phyloP scores from a whole-genome alignment of 2,113 vertebrate species.

The Sinocyclocheilus maitianheensis region DNA sequence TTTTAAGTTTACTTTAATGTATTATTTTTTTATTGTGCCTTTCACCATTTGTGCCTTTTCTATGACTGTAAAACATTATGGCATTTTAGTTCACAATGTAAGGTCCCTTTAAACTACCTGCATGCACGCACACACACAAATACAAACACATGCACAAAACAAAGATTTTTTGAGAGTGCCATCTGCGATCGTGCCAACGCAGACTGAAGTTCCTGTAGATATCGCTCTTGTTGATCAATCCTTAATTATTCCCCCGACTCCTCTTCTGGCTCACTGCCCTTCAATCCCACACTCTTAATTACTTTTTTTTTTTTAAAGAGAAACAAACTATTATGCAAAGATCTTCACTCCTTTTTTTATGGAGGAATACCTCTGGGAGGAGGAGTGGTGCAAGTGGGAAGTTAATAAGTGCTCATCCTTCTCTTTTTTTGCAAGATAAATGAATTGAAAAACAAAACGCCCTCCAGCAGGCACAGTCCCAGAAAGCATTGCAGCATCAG shows the following conservation, averaged over 20 bases:
- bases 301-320: conserved; percentile 70
- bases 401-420: conserved; percentile 44
- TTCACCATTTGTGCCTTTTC: not conserved
- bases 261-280: conserved; percentile 52
- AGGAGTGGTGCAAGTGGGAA: conserved; percentile 38
- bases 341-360: conserved; percentile 48
- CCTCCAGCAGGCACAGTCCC: conserved; percentile 40
- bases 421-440: conserved; percentile 38
- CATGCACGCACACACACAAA: not conserved
- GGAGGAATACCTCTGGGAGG: conserved; percentile 44
- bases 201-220: conserved; percentile 62
- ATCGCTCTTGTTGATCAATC: conserved; percentile 66
- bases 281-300: conserved; percentile 60
- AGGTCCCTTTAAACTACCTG: not conserved
- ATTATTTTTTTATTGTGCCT: not conserved
- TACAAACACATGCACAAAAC: conserved; percentile 25
- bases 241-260: conserved; percentile 65
- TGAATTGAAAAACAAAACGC: conserved; percentile 46
- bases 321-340: conserved; percentile 74
- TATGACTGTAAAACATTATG: not conserved
- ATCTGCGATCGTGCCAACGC: conserved; percentile 70
- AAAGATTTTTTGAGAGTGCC: conserved; percentile 72
- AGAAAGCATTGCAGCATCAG: conserved; percentile 41
- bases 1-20: not conserved
- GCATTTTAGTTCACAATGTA: not conserved